Evolutionary conservation across 2,113 vertebrate genomes (phyloP).

Genomic region (Bubo scandiacus): DNA sequence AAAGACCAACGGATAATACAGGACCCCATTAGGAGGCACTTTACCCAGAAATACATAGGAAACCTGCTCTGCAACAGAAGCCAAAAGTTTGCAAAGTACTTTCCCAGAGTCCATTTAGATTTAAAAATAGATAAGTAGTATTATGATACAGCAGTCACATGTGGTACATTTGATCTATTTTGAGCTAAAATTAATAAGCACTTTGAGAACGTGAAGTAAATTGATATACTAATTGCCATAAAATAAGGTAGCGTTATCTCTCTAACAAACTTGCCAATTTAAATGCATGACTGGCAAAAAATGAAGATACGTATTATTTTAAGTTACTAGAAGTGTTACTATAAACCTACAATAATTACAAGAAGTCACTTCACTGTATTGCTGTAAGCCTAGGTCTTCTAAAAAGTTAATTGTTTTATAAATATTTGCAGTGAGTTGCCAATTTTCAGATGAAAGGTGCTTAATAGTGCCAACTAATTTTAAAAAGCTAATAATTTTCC

Average conservation of each 20-base stretch:
- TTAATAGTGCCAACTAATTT: background rate
- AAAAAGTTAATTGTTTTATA: background rate
- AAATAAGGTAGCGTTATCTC: constrained; percentile 41
- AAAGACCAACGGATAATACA: background rate
- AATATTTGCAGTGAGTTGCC: background rate
- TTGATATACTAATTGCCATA: constrained; percentile 60
- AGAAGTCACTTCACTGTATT: background rate
- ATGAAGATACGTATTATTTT: background rate
- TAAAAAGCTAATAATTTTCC: background rate
- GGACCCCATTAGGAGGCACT: background rate
- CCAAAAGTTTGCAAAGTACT: constrained; percentile 57
- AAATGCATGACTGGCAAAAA: background rate
- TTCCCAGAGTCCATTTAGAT: constrained; percentile 64
- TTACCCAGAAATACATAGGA: constrained; percentile 11
- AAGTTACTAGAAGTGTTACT: background rate
- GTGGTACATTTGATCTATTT: constrained; percentile 58
- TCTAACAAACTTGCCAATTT: background rate
- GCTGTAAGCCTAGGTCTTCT: background rate
- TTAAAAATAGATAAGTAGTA: constrained; percentile 65
- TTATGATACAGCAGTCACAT: constrained; percentile 67
- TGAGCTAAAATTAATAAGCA: constrained; percentile 68
- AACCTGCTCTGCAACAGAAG: constrained; percentile 8
- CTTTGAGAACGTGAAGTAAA: constrained; percentile 58
- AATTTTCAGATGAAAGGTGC: background rate
- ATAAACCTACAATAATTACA: background rate